Conservation (phyloP, 2,888 invertebrate species). For the Amblyjoppa proteus region DNA sequence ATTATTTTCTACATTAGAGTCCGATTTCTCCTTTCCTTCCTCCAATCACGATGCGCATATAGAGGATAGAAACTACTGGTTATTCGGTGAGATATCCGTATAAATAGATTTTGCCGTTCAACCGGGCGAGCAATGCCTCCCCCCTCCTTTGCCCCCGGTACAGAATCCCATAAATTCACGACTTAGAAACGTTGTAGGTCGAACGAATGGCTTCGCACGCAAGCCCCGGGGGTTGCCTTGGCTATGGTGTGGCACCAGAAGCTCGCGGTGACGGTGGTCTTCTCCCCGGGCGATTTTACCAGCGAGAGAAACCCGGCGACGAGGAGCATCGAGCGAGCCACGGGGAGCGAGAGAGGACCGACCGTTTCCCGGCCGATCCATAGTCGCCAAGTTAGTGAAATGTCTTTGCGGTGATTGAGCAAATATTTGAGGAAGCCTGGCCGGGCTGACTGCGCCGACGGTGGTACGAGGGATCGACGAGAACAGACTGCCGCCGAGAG, state of each 20-base stretch:
- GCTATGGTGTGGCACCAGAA: conserved; percentile 36
- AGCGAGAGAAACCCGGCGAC: conserved; percentile 21
- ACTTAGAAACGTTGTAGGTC: conserved; percentile 67
- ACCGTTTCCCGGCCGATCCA: conserved; percentile 73
- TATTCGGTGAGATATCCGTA: conserved; percentile 41
- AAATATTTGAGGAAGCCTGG: conserved; percentile 78
- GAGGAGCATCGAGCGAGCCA: conserved; percentile 52
- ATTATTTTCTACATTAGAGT: conserved; percentile 5
- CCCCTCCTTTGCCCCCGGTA: conserved; percentile 18
- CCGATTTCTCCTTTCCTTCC: conserved; percentile 26
- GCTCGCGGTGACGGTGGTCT: conserved; percentile 61
- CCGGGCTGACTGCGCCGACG: conserved; percentile 56
- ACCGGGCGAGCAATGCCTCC: conserved; percentile 42
- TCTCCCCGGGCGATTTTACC: conserved; percentile 64
- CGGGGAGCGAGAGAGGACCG: conserved; percentile 33
- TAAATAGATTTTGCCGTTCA: conserved; percentile 64
- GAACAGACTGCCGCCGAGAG: conserved; percentile 36
- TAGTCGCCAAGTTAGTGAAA: conserved; percentile 81
- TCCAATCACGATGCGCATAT: neutral
- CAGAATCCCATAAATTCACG: conserved; percentile 70
- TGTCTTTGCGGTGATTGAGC: conserved; percentile 84
- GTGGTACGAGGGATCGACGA: conserved; percentile 37
- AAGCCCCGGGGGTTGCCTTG: conserved; percentile 49
- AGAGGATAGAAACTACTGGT: conserved; percentile 20
- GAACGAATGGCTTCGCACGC: conserved; percentile 62